phyloP scores from a whole-genome alignment of 92 coral and sea anemone genomes.

The Paramuricea clavata region DNA sequence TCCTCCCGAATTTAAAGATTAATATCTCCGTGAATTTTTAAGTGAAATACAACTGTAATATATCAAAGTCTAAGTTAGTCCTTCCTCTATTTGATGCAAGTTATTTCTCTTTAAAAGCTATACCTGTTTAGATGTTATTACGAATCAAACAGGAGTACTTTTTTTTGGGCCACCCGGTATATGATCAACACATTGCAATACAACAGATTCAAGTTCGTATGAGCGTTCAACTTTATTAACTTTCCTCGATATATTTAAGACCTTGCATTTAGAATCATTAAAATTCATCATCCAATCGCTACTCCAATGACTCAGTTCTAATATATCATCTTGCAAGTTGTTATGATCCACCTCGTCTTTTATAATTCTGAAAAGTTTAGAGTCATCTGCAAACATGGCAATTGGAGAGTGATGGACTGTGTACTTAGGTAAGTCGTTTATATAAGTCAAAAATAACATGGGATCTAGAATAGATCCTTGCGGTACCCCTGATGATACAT shows the following conservation, averaged over 20 bases:
- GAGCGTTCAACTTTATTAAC: not conserved
- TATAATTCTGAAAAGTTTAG: too few relatives aligned
- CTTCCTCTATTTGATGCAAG: too few relatives aligned
- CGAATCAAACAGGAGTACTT: too few relatives aligned
- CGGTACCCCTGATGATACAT: not conserved
- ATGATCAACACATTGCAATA: not conserved
- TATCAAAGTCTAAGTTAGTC: too few relatives aligned
- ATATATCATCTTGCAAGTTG: not conserved
- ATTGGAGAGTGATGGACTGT: not conserved
- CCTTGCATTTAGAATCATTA: not conserved
- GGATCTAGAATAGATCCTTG: not conserved
- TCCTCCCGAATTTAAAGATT: too few relatives aligned
- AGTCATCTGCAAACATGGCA: constrained; percentile 25
- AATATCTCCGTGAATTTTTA: too few relatives aligned
- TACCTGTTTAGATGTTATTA: too few relatives aligned
- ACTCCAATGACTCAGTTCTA: not conserved
- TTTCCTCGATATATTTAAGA: not conserved
- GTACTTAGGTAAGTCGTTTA: not conserved
- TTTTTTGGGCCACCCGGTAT: too few relatives aligned
- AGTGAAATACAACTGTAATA: too few relatives aligned
- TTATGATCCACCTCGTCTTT: too few relatives aligned
- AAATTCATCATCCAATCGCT: not conserved
- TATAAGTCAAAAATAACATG: not conserved
- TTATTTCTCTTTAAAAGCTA: too few relatives aligned
- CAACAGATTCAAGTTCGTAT: not conserved